A percentile compares a stretch with the other conserved stretches of the same genome.
Conservation (phyloP, 2,888 invertebrate species). For the Zootermopsis nevadensis region DNA sequence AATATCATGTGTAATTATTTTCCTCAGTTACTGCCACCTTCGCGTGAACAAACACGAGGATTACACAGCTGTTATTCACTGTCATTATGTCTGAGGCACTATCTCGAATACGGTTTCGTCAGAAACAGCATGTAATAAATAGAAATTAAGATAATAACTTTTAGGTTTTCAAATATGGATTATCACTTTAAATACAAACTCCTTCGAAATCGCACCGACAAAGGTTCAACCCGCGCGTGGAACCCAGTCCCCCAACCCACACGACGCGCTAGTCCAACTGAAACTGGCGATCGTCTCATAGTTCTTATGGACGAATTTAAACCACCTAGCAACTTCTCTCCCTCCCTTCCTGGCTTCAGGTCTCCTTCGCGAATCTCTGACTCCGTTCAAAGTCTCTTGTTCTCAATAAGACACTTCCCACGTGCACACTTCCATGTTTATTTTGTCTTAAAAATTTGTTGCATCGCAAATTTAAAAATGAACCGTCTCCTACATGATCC, state of each 20-base stretch:
- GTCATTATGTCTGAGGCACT: background rate
- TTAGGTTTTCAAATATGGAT: background rate
- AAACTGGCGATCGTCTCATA: background rate
- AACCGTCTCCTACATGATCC: no score
- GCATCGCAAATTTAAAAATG: no score
- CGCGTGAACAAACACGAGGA: background rate
- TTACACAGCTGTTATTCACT: no score
- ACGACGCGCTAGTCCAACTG: slow-evolving; percentile 8
- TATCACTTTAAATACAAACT: background rate
- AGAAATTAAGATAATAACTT: background rate
- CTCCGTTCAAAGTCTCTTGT: background rate
- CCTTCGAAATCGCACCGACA: no score
- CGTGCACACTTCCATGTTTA: background rate
- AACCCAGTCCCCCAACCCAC: background rate
- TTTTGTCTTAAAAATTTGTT: no score
- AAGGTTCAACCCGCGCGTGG: background rate
- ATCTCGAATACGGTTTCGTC: background rate
- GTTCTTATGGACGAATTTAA: slow-evolving; percentile 42
- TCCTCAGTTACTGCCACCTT: background rate
- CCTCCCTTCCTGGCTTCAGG: background rate
- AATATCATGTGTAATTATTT: slow-evolving; percentile 21
- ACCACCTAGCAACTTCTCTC: slow-evolving; percentile 22
- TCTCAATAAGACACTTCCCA: background rate
- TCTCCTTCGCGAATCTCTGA: background rate
- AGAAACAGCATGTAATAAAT: background rate